Base-by-base conservation (phyloP, 1,140 invertebrate species). In the Drosophila nigromelanica region DNA sequence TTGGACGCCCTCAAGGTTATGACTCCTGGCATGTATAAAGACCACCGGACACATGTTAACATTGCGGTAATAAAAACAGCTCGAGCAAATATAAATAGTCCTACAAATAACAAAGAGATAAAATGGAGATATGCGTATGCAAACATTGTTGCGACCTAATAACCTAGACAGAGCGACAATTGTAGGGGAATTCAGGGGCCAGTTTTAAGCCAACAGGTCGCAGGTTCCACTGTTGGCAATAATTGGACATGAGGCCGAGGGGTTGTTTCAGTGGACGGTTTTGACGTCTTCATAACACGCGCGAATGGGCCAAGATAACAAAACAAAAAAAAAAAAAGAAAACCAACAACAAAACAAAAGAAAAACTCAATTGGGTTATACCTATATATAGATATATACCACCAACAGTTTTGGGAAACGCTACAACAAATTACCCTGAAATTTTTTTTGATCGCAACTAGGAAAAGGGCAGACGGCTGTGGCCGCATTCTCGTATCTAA, bases 201-300 rank as follows among this genome's bases (percentile, higher is more conserved):
- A 27, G 27, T 27, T 27, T 5, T 27, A 2, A 27, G 27, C 27
- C 33, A 35, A 35, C 33, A 35, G 33, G 33, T 35, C 33, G 33
- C 55, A 18, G 27, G 15, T 42, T 40, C 37, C 39, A 47, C 45
- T 27, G 5, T 6, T 55, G 62, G 27, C 18, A 66, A 56, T 67
- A 51, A 50, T 67, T 58, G 42, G 43, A 43, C 18, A 67, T 24
- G 35, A n/a, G 40, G 4, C 15, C 14, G 6, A 5, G 39, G 69
- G 54, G 45, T 58, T 62, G 71, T 40, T 75, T 15, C n/a, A 14
- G 7, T n/a, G 40, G 35, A 35, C 67, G 33, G 6, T 60, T 68
- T 66, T 80, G 85, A 90, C 73, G 86, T 87, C 87, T 90, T 87
- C 77, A 90, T 90, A 90, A 90, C 87, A 90, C 83, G 85, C 85